Conservation (phyloP, 1,140 invertebrate species). For the Procambarus clarkii region DNA sequence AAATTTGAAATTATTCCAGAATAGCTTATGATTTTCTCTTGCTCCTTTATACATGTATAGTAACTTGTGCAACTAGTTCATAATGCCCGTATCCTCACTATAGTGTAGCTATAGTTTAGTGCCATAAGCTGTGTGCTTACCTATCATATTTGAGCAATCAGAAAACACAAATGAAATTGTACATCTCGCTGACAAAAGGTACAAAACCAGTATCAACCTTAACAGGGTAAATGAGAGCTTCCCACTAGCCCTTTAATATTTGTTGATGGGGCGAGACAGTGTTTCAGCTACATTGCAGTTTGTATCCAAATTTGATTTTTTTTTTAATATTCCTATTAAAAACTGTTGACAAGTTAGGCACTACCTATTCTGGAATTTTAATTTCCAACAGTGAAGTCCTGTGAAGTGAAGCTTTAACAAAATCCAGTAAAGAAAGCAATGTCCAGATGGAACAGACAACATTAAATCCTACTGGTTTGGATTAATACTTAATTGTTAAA, state of each 20-base stretch:
- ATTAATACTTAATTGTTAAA: neutral
- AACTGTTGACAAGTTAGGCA: no score
- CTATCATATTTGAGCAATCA: conserved; percentile 4
- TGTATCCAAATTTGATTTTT: no score
- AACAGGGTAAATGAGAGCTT: neutral
- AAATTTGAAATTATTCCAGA: neutral
- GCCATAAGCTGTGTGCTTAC: conserved; percentile 64
- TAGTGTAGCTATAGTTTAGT: conserved; percentile 68
- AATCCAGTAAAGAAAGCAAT: no score
- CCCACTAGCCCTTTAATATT: neutral
- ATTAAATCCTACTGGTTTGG: no score
- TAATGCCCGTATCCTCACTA: conserved; percentile 55
- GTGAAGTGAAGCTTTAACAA: no score
- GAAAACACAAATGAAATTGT: neutral
- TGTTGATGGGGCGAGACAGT: neutral
- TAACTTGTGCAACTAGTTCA: neutral
- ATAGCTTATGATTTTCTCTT: neutral
- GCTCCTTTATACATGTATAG: neutral
- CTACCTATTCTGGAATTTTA: no score
- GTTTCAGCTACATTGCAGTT: no score
- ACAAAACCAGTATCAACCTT: conserved; percentile 1
- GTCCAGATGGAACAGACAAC: no score
- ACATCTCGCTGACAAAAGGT: conserved; percentile 12
- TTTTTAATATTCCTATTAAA: no score
- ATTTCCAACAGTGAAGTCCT: no score